These are phyloP conservation scores for Rhagologus leucostigma DNA, from an alignment of 2,113 vertebrate genomes.

Conservation along the genomic window DNA sequence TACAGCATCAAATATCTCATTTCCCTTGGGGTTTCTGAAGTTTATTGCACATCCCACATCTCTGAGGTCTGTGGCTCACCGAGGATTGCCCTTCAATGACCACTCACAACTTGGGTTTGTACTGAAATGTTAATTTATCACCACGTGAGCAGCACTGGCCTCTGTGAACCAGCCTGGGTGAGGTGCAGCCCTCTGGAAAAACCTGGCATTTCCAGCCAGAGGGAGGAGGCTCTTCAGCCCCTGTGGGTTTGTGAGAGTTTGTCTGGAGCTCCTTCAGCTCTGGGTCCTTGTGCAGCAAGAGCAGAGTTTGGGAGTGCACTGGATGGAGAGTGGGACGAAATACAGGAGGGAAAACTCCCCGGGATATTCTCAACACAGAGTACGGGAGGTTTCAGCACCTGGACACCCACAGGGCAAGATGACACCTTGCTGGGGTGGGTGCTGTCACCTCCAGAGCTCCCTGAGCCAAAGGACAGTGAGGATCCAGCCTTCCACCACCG, in stretches of 20 bases:
- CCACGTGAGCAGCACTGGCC: rapidly evolving
- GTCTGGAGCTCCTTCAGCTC: background rate
- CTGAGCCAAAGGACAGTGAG: background rate
- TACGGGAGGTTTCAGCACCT: background rate
- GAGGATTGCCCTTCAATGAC: background rate
- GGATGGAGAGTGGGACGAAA: rapidly evolving
- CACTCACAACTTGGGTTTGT: rapidly evolving
- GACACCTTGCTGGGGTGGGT: background rate
- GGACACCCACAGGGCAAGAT: background rate
- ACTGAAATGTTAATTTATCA: background rate
- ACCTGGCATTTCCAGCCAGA: background rate
- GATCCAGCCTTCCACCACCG: background rate
- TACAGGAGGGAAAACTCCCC: background rate
- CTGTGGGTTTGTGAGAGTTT: rapidly evolving
- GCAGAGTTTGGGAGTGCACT: rapidly evolving
- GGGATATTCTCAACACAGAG: rapidly evolving
- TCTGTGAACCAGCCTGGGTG: background rate
- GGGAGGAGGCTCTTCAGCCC: background rate
- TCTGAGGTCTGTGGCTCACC: background rate
- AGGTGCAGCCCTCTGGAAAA: background rate
- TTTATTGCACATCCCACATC: rapidly evolving
- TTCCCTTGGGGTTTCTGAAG: background rate
- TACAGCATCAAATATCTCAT: background rate
- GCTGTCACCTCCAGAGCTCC: background rate
- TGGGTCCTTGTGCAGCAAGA: rapidly evolving